Percentiles rank a stretch among this genome's conserved stretches.
Conservation (phyloP, 2,113 vertebrate genomes). For the Phocoena phocoena region DNA sequence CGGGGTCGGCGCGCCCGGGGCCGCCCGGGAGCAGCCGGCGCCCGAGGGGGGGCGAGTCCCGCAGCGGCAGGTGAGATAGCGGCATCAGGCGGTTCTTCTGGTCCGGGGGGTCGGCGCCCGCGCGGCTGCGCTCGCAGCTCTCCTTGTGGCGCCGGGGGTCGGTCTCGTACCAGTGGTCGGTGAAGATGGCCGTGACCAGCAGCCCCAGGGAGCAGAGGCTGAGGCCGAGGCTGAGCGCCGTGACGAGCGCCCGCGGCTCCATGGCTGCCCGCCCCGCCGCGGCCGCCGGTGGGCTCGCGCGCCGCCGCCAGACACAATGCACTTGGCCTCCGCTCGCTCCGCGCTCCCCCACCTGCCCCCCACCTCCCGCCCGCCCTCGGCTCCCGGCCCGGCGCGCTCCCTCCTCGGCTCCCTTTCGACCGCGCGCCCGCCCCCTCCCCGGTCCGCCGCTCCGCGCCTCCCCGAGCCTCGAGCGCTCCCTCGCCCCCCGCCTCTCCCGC, state of each 20-base stretch:
- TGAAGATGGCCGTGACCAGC: constrained; percentile 90
- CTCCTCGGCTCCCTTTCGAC: not conserved
- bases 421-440: not conserved
- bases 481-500: not conserved
- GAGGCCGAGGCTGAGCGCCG: constrained; percentile 87
- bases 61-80: constrained; percentile 92
- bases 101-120: constrained; percentile 88
- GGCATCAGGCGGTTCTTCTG: constrained; percentile 93
- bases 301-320: constrained; percentile 76
- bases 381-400: not conserved
- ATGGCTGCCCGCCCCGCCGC: constrained; percentile 82
- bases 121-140: constrained; percentile 88
- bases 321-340: constrained; percentile 41
- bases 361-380: not conserved
- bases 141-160: constrained; percentile 91
- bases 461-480: not conserved
- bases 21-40: constrained; percentile 91
- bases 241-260: constrained; percentile 86
- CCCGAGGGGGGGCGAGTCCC: constrained; percentile 85
- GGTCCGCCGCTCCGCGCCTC: not conserved
- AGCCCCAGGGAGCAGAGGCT: constrained; percentile 86
- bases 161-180: constrained; percentile 93
- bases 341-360: constrained; percentile 12
- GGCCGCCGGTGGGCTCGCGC: constrained; percentile 39
- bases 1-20: constrained; percentile 84